Conservation (phyloP, 2,113 vertebrate genomes). For the Urocolius indicus region DNA sequence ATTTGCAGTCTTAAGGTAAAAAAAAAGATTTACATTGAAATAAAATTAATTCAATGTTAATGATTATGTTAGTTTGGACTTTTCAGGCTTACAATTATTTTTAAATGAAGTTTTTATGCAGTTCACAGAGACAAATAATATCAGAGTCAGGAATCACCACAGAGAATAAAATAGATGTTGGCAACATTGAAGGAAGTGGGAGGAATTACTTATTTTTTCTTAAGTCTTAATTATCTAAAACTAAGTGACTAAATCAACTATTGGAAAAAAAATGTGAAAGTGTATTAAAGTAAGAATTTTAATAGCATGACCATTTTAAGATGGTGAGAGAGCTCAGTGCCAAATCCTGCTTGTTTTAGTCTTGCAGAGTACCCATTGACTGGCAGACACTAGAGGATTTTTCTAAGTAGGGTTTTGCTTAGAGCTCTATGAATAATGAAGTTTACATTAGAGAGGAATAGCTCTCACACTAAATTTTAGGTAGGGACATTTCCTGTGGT, state of each 20-base stretch:
- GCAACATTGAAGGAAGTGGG: background rate
- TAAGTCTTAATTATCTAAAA: background rate
- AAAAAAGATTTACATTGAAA: background rate
- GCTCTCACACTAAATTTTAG: background rate
- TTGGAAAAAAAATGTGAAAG: background rate
- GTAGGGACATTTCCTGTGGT: fast-evolving
- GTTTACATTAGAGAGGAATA: background rate
- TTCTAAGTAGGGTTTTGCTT: background rate
- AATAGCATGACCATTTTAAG: background rate
- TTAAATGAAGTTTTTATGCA: background rate
- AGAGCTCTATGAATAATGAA: background rate
- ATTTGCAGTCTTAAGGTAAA: background rate
- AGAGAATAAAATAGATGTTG: background rate
- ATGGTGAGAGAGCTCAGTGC: background rate
- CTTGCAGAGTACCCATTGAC: background rate
- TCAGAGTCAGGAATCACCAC: background rate
- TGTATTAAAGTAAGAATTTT: background rate
- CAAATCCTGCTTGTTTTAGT: background rate
- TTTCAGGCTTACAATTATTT: background rate
- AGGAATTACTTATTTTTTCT: background rate
- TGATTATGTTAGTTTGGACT: background rate
- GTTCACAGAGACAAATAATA: background rate
- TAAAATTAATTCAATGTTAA: background rate
- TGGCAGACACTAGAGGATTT: background rate
- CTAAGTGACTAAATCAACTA: background rate